phyloP scores from a whole-genome alignment of 1,140 invertebrate species.

The Brachionus manjavacas region DNA sequence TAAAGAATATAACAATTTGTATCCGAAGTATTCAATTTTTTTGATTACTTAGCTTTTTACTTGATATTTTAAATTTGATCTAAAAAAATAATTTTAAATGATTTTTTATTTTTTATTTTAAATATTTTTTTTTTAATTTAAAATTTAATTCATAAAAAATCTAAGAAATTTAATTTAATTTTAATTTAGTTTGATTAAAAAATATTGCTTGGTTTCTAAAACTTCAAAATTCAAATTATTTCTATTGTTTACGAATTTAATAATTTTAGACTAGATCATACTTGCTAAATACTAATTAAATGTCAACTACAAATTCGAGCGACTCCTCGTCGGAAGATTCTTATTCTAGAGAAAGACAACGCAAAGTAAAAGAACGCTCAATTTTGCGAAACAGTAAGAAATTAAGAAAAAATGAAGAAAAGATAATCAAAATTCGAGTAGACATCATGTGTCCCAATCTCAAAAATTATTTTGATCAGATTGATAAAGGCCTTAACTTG shows the following conservation, averaged over 20 bases:
- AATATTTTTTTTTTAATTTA: no score
- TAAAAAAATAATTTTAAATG: no score
- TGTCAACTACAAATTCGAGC: not conserved
- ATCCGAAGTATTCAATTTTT: no score
- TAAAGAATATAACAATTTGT: no score
- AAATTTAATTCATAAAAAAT: no score
- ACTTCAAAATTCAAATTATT: not conserved
- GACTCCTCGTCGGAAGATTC: not conserved
- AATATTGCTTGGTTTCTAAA: not conserved
- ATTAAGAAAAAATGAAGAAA: not conserved
- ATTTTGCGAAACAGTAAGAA: not conserved
- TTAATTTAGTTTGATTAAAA: not conserved
- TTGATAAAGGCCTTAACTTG: not conserved
- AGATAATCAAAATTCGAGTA: not conserved
- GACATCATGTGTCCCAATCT: not conserved
- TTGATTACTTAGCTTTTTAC: no score
- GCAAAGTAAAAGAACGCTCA: no score
- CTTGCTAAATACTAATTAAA: not conserved
- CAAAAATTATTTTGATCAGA: not conserved
- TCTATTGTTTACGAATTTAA: not conserved
- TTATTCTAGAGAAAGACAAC: no score
- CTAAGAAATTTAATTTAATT: not conserved
- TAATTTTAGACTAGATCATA: not conserved
- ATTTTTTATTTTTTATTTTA: no score
- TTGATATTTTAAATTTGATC: no score